phyloP scores from a whole-genome alignment of 2,113 vertebrate genomes.

The Takifugu flavidus region DNA sequence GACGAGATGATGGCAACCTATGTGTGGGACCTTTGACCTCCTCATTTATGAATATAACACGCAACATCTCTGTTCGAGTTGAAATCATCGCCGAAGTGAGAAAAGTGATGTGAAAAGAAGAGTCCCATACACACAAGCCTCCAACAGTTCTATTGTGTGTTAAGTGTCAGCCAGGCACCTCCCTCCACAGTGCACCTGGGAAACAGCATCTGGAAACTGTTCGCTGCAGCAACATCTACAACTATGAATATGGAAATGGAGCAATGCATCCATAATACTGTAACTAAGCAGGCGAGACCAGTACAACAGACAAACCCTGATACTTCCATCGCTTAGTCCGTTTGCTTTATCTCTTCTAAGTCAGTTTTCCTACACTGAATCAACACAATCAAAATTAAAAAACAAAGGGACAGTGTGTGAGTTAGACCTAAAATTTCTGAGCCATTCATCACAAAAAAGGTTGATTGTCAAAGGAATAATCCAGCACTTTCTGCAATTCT shows the following conservation, averaged over 20 bases:
- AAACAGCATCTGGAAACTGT: slow-evolving; percentile 52
- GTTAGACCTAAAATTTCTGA: too few relatives aligned
- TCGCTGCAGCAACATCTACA: slow-evolving; percentile 14
- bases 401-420: too few relatives aligned
- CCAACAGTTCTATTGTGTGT: slow-evolving; percentile 53
- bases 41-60: slow-evolving; percentile 20
- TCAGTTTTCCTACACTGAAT: too few relatives aligned
- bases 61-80: slow-evolving; percentile 45
- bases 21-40: slow-evolving; percentile 44
- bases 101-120: slow-evolving; percentile 25
- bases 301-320: not conserved
- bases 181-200: slow-evolving; percentile 55
- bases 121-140: slow-evolving; percentile 42
- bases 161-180: slow-evolving; percentile 50
- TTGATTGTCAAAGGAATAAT: too few relatives aligned
- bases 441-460: too few relatives aligned
- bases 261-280: not conserved
- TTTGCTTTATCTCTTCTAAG: too few relatives aligned
- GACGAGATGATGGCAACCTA: slow-evolving; percentile 7
- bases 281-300: not conserved
- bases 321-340: too few relatives aligned
- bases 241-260: not conserved
- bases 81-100: slow-evolving; percentile 12
- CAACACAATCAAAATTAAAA: too few relatives aligned
- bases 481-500: too few relatives aligned